Conservation (phyloP, 2,888 invertebrate species). For the Byasa hedistus region DNA sequence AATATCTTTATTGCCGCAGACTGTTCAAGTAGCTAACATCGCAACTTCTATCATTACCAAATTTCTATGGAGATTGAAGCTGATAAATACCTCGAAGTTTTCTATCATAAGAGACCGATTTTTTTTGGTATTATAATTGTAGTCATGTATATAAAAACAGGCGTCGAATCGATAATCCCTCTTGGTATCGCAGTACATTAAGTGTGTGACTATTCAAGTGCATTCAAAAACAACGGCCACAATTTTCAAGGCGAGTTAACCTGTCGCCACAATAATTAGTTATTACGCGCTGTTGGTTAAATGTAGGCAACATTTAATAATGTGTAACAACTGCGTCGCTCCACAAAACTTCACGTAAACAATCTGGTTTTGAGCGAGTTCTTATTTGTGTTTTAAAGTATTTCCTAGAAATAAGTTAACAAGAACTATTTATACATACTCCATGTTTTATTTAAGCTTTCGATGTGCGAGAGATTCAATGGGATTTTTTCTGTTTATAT, state of each 20-base stretch:
- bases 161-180: neutral
- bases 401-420: neutral
- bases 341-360: conserved; percentile 10
- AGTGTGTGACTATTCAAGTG: conserved; percentile 1
- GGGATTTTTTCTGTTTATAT: no score
- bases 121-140: neutral
- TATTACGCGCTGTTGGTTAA: conserved; percentile 13
- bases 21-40: no score
- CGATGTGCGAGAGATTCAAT: no score
- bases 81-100: no score
- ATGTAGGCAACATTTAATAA: conserved; percentile 21
- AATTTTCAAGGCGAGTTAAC: conserved; percentile 25
- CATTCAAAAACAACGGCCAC: conserved; percentile 17
- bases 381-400: conserved; percentile 10
- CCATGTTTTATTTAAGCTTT: neutral
- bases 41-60: no score
- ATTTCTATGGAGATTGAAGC: no score
- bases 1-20: no score
- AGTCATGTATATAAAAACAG: neutral
- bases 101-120: neutral
- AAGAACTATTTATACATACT: neutral
- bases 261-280: conserved; percentile 26
- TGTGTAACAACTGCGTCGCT: conserved; percentile 8
- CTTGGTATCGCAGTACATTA: neutral
- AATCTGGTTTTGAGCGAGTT: conserved; percentile 12